These are phyloP conservation scores for Heteromormyrus szaboi DNA, from an alignment of 2,797 vertebrate genomes.

Conservation along the genomic window DNA sequence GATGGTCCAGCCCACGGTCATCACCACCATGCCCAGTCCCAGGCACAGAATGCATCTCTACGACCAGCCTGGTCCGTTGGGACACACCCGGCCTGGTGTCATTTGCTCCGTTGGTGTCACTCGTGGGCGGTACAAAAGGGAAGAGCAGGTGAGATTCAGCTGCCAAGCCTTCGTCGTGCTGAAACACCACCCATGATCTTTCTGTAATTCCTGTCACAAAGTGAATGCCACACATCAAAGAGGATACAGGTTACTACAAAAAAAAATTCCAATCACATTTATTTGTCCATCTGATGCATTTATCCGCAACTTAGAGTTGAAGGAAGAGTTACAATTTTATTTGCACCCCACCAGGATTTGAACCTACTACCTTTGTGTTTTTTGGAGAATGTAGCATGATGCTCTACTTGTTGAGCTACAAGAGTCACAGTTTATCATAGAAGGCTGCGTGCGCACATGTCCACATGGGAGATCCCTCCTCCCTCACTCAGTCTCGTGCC, in stretches of 20 bases:
- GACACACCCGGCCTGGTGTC: constrained; percentile 66
- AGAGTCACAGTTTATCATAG: background rate
- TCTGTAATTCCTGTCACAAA: background rate
- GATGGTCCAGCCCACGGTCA: constrained; percentile 77
- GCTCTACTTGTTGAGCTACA: background rate
- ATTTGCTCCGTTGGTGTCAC: constrained; percentile 73
- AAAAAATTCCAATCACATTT: background rate
- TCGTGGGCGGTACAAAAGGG: constrained; percentile 61
- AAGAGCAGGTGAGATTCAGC: constrained; percentile 62
- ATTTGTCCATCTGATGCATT: background rate
- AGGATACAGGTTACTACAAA: background rate
- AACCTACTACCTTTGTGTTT: background rate
- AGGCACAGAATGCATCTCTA: constrained; percentile 66
- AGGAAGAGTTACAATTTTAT: background rate
- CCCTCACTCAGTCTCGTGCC: background rate
- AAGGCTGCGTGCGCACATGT: background rate
- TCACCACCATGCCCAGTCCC: constrained; percentile 73
- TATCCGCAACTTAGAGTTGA: background rate
- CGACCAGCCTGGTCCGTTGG: constrained; percentile 53
- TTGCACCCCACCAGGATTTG: background rate
- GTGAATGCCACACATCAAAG: background rate
- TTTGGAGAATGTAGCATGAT: background rate
- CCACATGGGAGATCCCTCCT: background rate
- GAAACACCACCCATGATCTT: background rate
- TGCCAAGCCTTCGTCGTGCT: background rate